Base-by-base conservation (phyloP, 53 echinoderm and acorn worm species). In the Hippasteria phrygiana region DNA sequence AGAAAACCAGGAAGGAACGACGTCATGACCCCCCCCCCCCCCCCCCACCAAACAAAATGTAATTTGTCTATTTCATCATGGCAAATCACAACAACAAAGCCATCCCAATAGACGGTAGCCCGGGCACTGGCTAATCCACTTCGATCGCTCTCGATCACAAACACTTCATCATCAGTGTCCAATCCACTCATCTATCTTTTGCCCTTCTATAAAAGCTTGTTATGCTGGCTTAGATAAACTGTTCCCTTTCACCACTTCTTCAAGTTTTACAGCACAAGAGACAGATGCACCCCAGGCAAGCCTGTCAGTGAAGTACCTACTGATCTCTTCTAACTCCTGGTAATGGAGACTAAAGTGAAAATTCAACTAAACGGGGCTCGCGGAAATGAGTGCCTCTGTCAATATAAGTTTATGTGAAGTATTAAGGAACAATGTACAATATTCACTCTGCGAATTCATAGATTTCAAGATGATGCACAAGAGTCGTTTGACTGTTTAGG, bases 191-290 rank as follows among this genome's bases (percentile, higher is more conserved):
- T 73, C 26, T n/a, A 40, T 43, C 73, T 73, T 24, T 0, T 74
- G 24, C 46, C 1, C 0, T 14, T 11, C 27, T 22, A 41, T 29
- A 50, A 50, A 79, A 79, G 55, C 38, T 55, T 62, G n/a, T 32
- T 79, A 79, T 62, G 56, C 36, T 79, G 82, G 43, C 82, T 63
- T 45, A 65, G 64, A 82, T 82, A 82, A 82, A 63, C 82, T 27
- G 46, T 65, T 17, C 31, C 45, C 66, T 82, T 63, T 82, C 82
- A 82, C 45, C 82, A 82, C 82, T 82, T 82, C 82, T 82, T 82
- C 82, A 82, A 82, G 64, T 82, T 82, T 82, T 82, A 82, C 82
- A 24, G 82, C 82, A 65, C 66, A 66, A 43, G 26, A 65, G 82
- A 82, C 82, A 82, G 82, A 82, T 82, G 82, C 66, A 26, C n/a